Percentiles rank a stretch among this genome's conserved stretches.
phyloP scores from a whole-genome alignment of 1,140 invertebrate species.

The Lepidurus packardi region DNA sequence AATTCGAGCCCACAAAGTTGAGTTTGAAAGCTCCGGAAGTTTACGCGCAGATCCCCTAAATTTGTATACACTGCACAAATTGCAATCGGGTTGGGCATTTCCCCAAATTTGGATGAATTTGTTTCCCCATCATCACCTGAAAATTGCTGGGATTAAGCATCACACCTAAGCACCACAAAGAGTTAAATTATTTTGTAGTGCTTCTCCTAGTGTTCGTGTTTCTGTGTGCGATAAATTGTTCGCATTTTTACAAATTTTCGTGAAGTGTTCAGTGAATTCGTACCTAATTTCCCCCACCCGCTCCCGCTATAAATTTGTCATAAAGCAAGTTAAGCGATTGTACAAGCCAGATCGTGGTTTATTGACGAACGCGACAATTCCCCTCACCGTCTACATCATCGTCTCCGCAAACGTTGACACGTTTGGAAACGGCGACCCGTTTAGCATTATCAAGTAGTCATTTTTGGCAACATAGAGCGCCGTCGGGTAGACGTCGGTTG shows the following conservation, averaged over 20 bases:
- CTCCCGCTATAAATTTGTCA: too few relatives aligned
- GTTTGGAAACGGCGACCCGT: too few relatives aligned
- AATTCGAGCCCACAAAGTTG: not conserved
- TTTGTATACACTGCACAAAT: not conserved
- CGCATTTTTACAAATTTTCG: too few relatives aligned
- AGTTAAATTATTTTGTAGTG: not conserved
- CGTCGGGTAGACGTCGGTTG: conserved; percentile 34
- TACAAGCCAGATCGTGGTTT: too few relatives aligned
- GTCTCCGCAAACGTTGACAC: too few relatives aligned
- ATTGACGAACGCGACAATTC: too few relatives aligned
- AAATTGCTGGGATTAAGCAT: not conserved
- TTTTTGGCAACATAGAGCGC: conserved; percentile 32
- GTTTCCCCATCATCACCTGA: not conserved
- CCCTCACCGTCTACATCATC: too few relatives aligned
- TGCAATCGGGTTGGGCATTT: conserved; percentile 21
- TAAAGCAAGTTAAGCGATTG: too few relatives aligned
- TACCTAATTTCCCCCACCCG: too few relatives aligned
- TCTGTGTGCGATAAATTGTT: not conserved
- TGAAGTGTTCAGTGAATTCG: too few relatives aligned
- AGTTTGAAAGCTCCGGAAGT: conserved; percentile 8
- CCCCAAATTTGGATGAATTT: not conserved
- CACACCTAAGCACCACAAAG: conserved; percentile 9
- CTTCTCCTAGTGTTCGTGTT: not conserved
- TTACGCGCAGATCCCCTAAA: not conserved
- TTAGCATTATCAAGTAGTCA: too few relatives aligned